Percentiles rank a stretch among this genome's conserved stretches.
Conservation (phyloP, 2,888 invertebrate species). For the Ctenicera cuprea region DNA sequence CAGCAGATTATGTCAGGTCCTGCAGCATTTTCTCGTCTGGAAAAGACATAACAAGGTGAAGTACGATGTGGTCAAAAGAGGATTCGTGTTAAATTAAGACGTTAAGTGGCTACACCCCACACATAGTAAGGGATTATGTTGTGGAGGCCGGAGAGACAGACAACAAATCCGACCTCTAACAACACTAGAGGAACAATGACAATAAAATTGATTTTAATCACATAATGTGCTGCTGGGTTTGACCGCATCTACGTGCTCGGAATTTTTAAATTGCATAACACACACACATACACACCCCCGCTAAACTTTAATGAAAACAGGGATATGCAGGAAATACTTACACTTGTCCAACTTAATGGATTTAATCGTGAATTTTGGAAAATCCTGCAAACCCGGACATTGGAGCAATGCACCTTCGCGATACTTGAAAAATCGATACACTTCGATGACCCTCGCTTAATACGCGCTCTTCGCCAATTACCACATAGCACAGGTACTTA, state of each 20-base stretch:
- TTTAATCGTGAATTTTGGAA: constrained; percentile 61
- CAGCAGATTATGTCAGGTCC: constrained; percentile 68
- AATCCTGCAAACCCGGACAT: constrained; percentile 59
- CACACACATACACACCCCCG: constrained; percentile 55
- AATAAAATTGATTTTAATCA: constrained; percentile 69
- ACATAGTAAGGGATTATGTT: constrained; percentile 19
- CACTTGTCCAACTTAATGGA: constrained; percentile 59
- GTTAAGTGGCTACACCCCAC: constrained; percentile 13
- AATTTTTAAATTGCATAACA: constrained; percentile 57
- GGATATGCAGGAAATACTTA: constrained; percentile 58
- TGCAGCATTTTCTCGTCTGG: constrained; percentile 69
- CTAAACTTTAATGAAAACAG: neutral
- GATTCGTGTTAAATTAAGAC: neutral
- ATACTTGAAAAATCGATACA: constrained; percentile 49
- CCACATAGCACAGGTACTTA: constrained; percentile 20
- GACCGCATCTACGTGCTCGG: constrained; percentile 55
- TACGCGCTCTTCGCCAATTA: constrained; percentile 39
- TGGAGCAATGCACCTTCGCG: constrained; percentile 49
- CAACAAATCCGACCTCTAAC: constrained; percentile 68
- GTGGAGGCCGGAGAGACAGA: constrained; percentile 39
- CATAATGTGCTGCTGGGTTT: constrained; percentile 62
- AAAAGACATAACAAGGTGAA: constrained; percentile 53
- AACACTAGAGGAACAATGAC: constrained; percentile 62
- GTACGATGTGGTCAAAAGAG: neutral
- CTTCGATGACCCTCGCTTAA: constrained; percentile 50